Evolutionary conservation across 1,140 invertebrate species (phyloP).

Genomic region (Heliconius nattereri): DNA sequence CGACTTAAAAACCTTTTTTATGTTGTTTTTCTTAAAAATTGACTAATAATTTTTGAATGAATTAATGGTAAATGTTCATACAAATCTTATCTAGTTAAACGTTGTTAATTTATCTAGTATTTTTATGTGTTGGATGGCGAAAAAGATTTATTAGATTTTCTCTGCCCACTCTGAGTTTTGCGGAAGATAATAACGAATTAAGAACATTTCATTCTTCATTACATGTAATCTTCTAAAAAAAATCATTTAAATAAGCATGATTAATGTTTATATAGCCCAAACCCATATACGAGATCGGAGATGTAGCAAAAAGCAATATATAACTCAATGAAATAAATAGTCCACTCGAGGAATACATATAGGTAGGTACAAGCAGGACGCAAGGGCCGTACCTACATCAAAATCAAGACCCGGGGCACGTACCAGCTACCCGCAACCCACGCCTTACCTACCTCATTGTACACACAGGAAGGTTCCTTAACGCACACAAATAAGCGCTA

Average conservation of each 20-base stretch:
- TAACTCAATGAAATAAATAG: conserved; percentile 55
- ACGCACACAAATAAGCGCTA: conserved; percentile 47
- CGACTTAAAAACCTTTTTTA: conserved; percentile 4
- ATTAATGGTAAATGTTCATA: not conserved
- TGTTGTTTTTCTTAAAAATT: not conserved
- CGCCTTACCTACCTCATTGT: conserved; percentile 56
- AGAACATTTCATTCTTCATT: not conserved
- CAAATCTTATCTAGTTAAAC: no score
- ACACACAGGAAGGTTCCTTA: conserved; percentile 62
- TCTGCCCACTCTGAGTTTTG: not conserved
- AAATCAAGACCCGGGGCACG: conserved; percentile 73
- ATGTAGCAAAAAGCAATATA: not conserved
- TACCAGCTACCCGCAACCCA: conserved; percentile 60
- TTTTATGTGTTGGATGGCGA: not conserved
- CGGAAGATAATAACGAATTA: not conserved
- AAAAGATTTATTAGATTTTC: not conserved
- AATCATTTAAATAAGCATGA: not conserved
- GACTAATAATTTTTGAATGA: not conserved
- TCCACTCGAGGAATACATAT: conserved; percentile 46
- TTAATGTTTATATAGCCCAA: not conserved
- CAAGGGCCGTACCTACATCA: conserved; percentile 70
- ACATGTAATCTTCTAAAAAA: not conserved
- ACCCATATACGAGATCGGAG: not conserved
- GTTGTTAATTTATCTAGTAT: not conserved
- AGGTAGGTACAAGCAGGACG: conserved; percentile 43